Conservation (phyloP, 2,797 vertebrate species). For the Diglossa cyanea region DNA sequence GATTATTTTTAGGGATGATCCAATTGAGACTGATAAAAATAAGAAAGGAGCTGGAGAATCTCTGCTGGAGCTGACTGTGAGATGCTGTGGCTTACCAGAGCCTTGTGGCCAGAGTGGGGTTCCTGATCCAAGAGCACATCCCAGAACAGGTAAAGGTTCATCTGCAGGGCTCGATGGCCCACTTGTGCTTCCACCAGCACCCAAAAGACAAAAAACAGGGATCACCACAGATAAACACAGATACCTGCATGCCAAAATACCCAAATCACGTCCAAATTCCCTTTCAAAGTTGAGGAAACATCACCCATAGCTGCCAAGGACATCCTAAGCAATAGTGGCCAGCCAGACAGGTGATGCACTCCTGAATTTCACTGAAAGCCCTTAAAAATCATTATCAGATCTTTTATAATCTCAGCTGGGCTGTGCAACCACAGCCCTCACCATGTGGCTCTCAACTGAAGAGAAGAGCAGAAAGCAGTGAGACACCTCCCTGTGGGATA, state of each 20-base stretch:
- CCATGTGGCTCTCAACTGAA: background rate
- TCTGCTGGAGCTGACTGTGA: background rate
- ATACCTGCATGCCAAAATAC: background rate
- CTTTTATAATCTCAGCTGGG: background rate
- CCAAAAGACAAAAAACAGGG: background rate
- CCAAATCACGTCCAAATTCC: background rate
- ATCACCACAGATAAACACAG: background rate
- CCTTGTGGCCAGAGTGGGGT: background rate
- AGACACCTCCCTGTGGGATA: background rate
- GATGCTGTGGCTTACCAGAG: background rate
- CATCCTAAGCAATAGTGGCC: background rate
- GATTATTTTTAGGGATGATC: slow-evolving; percentile 63
- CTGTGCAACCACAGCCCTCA: background rate
- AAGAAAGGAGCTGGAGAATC: slow-evolving; percentile 11
- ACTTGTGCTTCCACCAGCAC: background rate
- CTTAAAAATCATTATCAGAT: background rate
- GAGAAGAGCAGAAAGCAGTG: background rate
- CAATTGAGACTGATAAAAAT: slow-evolving; percentile 56
- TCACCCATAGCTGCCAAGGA: background rate
- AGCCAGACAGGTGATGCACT: background rate
- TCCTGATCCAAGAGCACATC: background rate
- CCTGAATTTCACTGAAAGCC: background rate
- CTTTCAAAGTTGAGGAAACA: background rate
- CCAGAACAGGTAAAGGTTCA: background rate
- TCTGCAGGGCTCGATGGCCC: background rate